Conservation (phyloP, 2,113 vertebrate species). For the Fregetta grallaria region DNA sequence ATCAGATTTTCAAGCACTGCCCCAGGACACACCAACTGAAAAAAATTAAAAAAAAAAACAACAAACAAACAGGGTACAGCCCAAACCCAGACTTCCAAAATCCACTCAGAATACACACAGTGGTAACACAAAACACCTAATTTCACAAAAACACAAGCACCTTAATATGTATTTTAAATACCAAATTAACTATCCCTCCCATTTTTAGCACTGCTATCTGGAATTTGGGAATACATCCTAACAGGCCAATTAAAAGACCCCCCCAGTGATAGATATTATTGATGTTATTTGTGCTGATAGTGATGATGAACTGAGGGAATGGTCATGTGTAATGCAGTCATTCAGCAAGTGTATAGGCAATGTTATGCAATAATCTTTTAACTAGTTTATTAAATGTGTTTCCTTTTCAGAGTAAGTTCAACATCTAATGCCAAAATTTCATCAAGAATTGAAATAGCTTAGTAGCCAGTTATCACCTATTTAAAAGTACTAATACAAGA, state of each 20-base stretch:
- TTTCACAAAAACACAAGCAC: background rate
- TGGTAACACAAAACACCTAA: background rate
- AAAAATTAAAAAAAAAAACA: background rate
- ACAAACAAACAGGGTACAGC: background rate
- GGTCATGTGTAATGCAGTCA: background rate
- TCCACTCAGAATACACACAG: background rate
- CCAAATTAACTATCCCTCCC: background rate
- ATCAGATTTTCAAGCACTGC: background rate
- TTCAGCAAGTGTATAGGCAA: background rate
- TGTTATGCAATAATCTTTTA: constrained; percentile 7
- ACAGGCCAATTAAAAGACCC: background rate
- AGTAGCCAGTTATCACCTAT: background rate
- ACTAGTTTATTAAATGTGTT: constrained; percentile 37
- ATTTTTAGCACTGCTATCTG: background rate
- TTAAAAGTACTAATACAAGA: constrained; percentile 5
- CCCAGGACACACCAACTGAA: background rate
- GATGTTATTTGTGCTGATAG: background rate
- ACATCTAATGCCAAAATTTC: constrained; percentile 22
- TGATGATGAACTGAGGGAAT: background rate
- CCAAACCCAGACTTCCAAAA: background rate
- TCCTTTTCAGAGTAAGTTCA: constrained; percentile 27
- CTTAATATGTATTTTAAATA: background rate
- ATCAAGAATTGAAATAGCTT: background rate
- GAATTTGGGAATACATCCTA: background rate
- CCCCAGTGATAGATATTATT: background rate